Evolutionary conservation across 1,140 invertebrate species (phyloP), one percentile per base, ranked within the genome.

Genomic region (Diploscapter pachys): DNA sequence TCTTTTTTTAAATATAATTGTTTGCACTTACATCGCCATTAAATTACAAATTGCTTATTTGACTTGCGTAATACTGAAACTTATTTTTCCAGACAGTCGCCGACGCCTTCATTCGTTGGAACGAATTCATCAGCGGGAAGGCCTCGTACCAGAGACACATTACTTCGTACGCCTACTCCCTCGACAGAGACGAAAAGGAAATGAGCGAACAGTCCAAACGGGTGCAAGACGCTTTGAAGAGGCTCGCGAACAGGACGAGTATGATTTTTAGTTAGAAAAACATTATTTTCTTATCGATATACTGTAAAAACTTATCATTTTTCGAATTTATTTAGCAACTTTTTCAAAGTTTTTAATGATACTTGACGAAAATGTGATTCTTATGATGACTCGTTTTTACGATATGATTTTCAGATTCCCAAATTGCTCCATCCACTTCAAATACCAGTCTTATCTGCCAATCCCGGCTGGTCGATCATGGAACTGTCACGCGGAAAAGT

Each of bases 81-180:
- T 31, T 31, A 53, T 31, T 8, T 63, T 68, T 80, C 66, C 57
- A 82, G 80, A 70, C 52, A 56, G 81, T 81, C 9, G 71, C 73
- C 63, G 72, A 74, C 51, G 81, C 82, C 4, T 79, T 85, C 61
- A 55, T 70, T 65, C 63, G 63, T 63, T 85, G 83, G 82, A 75
- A 83, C 68, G 69, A 70, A 5, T 82, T 82, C 57, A 78, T 82
- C n/a, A 31, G 48, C 9, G 61, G 71, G 5, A 50, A n/a, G 52
- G 59, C 48, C 64, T 50, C 4, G 4, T 72, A 72, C 49, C 71
- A 72, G 61, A 62, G 57, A 68, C 66, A 63, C 50, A 31, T 74
- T 59, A 11, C 66, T 61, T 49, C 65, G 55, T 31, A 53, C 65
- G 11, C 63, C 51, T 51, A 5, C 55, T 8, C 4, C 68, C 65